These are phyloP conservation scores for Tethya wilhelma DNA, from an alignment of 37 sponge, comb jelly and placozoan genomes.

Conservation along the genomic window DNA sequence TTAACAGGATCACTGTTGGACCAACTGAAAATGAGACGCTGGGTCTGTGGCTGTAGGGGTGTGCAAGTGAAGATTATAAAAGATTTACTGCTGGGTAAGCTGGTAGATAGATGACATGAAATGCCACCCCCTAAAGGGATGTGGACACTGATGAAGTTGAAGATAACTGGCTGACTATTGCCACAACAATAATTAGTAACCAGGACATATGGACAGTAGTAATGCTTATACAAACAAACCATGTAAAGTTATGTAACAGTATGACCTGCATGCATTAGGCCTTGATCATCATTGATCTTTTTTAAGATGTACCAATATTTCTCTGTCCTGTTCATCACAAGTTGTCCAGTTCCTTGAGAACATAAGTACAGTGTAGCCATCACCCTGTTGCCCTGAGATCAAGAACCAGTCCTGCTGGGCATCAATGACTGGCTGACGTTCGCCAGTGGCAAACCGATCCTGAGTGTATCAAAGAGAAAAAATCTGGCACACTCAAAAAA, in stretches of 20 bases:
- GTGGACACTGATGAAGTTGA: neutral
- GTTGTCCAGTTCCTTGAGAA: slow-evolving; percentile 35
- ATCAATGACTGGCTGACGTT: slow-evolving; percentile 31
- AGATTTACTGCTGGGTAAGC: too few relatives aligned
- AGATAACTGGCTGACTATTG: neutral
- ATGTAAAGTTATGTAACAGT: neutral
- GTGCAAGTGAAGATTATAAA: too few relatives aligned
- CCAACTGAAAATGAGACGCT: slow-evolving; percentile 46
- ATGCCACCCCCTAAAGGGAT: neutral
- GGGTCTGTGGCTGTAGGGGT: slow-evolving; percentile 27
- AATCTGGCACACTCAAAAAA: neutral
- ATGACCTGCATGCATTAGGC: neutral
- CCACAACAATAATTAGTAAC: too few relatives aligned
- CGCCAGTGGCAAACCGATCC: slow-evolving; percentile 43
- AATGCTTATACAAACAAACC: neutral
- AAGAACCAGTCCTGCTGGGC: slow-evolving; percentile 36
- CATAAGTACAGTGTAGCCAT: slow-evolving; percentile 51
- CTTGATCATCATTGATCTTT: neutral
- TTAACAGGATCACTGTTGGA: slow-evolving; percentile 7
- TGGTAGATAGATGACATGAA: too few relatives aligned
- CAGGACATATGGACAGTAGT: too few relatives aligned
- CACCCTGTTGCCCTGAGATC: slow-evolving; percentile 18
- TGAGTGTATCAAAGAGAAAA: slow-evolving; percentile 8
- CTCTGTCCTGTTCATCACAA: slow-evolving; percentile 39
- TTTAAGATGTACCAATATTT: neutral